A percentile compares a stretch with the other conserved stretches of the same genome.
These are phyloP conservation scores for Pelusios castaneus DNA, from an alignment of 2,113 vertebrate genomes.

Conservation along the genomic window DNA sequence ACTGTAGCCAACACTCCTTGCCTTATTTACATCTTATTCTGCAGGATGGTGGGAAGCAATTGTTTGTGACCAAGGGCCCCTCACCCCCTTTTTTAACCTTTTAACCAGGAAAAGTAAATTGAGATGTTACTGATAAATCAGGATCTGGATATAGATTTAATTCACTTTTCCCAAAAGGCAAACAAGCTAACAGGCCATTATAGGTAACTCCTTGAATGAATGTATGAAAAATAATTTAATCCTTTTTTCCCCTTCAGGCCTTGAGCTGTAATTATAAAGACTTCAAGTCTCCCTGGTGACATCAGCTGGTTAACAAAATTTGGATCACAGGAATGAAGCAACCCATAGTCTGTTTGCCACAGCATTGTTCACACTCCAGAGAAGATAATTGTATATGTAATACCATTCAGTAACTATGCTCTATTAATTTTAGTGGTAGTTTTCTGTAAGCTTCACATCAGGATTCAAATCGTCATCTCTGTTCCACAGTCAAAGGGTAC, in stretches of 20 bases:
- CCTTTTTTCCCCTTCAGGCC: constrained; percentile 56
- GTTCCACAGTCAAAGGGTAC: constrained; percentile 25
- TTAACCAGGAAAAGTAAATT: constrained; percentile 61
- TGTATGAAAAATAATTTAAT: constrained; percentile 61
- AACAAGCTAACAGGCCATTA: constrained; percentile 54
- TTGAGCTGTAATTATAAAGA: constrained; percentile 76
- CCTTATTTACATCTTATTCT: constrained; percentile 62
- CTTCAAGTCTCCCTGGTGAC: constrained; percentile 74
- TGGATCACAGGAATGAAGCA: constrained; percentile 69
- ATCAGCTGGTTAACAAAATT: constrained; percentile 76
- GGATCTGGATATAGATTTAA: constrained; percentile 52
- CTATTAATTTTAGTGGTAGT: constrained; percentile 56
- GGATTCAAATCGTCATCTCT: constrained; percentile 35
- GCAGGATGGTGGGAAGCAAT: constrained; percentile 60
- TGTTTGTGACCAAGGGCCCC: constrained; percentile 66
- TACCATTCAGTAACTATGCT: constrained; percentile 41
- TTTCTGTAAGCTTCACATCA: constrained; percentile 42
- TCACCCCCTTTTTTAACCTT: constrained; percentile 35
- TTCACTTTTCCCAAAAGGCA: constrained; percentile 53
- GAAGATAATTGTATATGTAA: constrained; percentile 48
- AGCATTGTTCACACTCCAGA: constrained; percentile 53
- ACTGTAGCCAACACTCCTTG: constrained; percentile 55
- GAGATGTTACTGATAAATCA: constrained; percentile 67
- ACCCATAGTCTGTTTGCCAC: constrained; percentile 54
- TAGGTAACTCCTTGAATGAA: constrained; percentile 55